A percentile compares a stretch with the other conserved stretches of the same genome.
phyloP scores from a whole-genome alignment of 2,888 invertebrate genomes.

The Horisme vitalbata region DNA sequence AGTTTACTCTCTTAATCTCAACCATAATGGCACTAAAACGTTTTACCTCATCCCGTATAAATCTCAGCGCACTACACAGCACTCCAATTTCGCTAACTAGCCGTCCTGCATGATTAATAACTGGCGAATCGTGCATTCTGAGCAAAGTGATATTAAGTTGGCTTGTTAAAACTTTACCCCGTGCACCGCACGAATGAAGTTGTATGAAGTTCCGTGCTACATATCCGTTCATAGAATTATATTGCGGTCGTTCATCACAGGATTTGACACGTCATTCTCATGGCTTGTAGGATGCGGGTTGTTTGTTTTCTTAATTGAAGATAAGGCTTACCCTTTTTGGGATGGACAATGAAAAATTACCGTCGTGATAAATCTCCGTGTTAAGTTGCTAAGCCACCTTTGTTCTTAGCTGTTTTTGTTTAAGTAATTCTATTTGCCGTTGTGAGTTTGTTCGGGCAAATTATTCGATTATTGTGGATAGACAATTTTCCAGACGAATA shows the following conservation, averaged over 20 bases:
- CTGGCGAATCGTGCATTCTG: constrained; percentile 76
- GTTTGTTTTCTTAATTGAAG: constrained; percentile 50
- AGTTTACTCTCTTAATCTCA: constrained; percentile 28
- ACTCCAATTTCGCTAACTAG: constrained; percentile 76
- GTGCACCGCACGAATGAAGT: constrained; percentile 67
- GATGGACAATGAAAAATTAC: constrained; percentile 34
- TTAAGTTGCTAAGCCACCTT: constrained; percentile 16
- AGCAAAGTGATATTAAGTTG: constrained; percentile 82
- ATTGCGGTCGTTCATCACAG: constrained; percentile 51
- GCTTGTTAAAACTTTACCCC: constrained; percentile 80
- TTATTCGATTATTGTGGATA: constrained; percentile 22
- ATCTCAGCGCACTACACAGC: constrained; percentile 55
- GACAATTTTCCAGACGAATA: constrained; percentile 31
- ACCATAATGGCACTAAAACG: constrained; percentile 33
- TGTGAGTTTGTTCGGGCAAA: constrained; percentile 19
- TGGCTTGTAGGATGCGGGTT: constrained; percentile 37
- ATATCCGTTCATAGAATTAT: constrained; percentile 62
- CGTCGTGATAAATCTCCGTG: constrained; percentile 28
- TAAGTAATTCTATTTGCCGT: constrained; percentile 14
- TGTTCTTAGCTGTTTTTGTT: constrained; percentile 16
- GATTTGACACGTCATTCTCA: constrained; percentile 45
- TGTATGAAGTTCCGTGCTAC: constrained; percentile 60
- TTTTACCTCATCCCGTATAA: constrained; percentile 41
- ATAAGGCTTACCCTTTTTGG: constrained; percentile 33
- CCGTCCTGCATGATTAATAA: constrained; percentile 79